Base-by-base conservation (phyloP, 2,888 invertebrate species). In the Gymnosoma rotundatum region DNA sequence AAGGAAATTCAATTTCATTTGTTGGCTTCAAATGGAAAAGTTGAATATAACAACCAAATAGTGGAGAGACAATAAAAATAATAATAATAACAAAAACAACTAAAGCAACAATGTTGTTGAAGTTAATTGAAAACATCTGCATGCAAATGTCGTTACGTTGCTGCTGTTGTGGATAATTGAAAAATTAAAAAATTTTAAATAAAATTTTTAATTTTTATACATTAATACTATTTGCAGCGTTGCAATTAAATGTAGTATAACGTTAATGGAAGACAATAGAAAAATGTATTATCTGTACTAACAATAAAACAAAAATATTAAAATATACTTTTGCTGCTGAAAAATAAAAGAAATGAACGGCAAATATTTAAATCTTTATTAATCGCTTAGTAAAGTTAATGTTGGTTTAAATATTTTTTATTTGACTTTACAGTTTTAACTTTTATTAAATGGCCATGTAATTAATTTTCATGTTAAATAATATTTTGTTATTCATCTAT, bases 121-220 rank as follows among this genome's bases (percentile, higher is more conserved):
- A 79, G 79, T 64, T 83, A 83, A 83, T 83, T 83, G 83, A 80
- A 83, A 83, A 83, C 72, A 83, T 83, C 79, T 80, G 83, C 75
- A 76, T 72, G 83, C 56, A 69, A 80, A 80, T 83, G 63, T 56
- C 70, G 86, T 63, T 87, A 81, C 69, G 86, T 63, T 87, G 83
- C 69, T 76, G 76, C 73, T 86, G 84, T 79, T 83, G 88, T 83
- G 85, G 52, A 76, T 80, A 83, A 83, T 83, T 83, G 83, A 66
- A 83, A 79, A 80, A 80, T 75, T 76, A 76, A 0, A 32, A 0
- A 32, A 2, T 25, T 83, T 80, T 75, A 75, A 75, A 83, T 79
- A 67, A 83, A 83, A 72, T 75, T 79, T 67, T 10, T 56, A 76
- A 48, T 76, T 75, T 72, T 69, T 78, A 67, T 66, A 67, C n/a